phyloP scores from a whole-genome alignment of 1,140 invertebrate genomes.

The Gonatopus flavifemur region DNA sequence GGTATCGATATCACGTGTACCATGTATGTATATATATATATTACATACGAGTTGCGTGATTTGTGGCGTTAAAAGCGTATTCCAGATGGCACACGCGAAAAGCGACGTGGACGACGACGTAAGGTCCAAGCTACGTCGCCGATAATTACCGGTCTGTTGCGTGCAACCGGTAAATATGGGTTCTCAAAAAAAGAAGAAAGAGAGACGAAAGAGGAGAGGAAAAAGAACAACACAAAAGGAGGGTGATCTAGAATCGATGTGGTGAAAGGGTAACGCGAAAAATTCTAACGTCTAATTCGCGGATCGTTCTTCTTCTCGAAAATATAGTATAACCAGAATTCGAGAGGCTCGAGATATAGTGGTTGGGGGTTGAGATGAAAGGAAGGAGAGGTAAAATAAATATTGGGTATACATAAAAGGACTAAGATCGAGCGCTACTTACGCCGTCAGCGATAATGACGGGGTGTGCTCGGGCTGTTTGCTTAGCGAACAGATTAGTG shows the following conservation, averaged over 20 bases:
- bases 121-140: constrained; percentile 9
- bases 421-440: constrained; percentile 50
- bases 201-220: neutral
- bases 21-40: constrained; percentile 6
- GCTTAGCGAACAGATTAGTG: constrained; percentile 60
- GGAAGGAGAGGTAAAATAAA: constrained; percentile 39
- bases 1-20: too few relatives aligned
- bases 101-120: constrained; percentile 21
- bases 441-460: constrained; percentile 58
- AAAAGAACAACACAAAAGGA: neutral
- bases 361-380: constrained; percentile 2
- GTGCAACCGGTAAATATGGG: constrained; percentile 14
- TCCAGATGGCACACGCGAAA: constrained; percentile 31
- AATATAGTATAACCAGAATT: neutral
- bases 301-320: too few relatives aligned
- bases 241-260: constrained; percentile 35
- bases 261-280: constrained; percentile 48
- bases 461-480: constrained; percentile 55
- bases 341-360: neutral
- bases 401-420: constrained; percentile 43
- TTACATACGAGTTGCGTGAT: constrained; percentile 13
- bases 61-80: constrained; percentile 30
- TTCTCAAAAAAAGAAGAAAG: constrained; percentile 10
- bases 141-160: constrained; percentile 27
- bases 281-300: constrained; percentile 32